phyloP scores from a whole-genome alignment of 2,113 vertebrate genomes.

The Macrotus californicus region DNA sequence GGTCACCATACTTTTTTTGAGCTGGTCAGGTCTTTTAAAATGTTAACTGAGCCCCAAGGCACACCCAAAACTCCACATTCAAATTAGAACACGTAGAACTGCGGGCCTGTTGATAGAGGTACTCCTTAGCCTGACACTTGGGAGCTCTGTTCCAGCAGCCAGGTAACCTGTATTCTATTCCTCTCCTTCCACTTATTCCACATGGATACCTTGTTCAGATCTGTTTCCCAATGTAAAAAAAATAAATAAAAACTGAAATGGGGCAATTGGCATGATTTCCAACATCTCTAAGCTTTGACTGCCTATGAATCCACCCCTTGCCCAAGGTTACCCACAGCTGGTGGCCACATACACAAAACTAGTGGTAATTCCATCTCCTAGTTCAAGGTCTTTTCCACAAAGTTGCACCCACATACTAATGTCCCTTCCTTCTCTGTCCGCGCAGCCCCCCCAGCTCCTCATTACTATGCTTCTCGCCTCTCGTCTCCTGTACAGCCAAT shows the following conservation, averaged over 20 bases:
- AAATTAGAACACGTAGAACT: background rate
- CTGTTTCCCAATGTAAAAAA: background rate
- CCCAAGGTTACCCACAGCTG: conserved; percentile 29
- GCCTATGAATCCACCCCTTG: background rate
- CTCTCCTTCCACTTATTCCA: background rate
- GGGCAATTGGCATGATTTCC: background rate
- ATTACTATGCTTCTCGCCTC: background rate
- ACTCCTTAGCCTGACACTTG: background rate
- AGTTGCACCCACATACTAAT: fast-evolving
- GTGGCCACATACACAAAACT: background rate
- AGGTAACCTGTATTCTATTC: background rate
- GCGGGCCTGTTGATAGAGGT: background rate
- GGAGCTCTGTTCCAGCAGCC: background rate
- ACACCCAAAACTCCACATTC: background rate
- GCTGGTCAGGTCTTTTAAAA: background rate
- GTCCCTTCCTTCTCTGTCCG: background rate
- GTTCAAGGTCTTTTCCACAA: conserved; percentile 23
- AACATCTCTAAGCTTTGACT: background rate
- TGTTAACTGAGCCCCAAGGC: background rate
- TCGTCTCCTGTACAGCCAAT: background rate
- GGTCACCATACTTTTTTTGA: background rate
- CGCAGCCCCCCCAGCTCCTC: conserved; percentile 30
- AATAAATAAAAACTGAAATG: background rate
- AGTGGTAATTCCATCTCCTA: background rate
- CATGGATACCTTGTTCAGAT: background rate